phyloP scores from a whole-genome alignment of 2,888 invertebrate species.

The Saturnia japonica region DNA sequence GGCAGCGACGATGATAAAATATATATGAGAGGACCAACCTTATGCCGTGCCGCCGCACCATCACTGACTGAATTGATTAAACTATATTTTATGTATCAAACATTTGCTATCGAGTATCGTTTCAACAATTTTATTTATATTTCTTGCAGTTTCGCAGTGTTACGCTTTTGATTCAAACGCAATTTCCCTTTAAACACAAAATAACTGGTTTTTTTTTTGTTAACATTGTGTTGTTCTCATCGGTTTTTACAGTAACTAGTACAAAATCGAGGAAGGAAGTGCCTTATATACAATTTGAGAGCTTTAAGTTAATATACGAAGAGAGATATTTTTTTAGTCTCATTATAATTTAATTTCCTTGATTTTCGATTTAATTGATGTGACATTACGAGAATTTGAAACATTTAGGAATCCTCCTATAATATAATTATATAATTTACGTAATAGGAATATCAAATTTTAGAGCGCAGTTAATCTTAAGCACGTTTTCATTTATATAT shows the following conservation, averaged over 20 bases:
- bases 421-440: background rate
- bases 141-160: conserved; percentile 5
- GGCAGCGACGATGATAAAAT: conserved; percentile 65
- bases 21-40: conserved; percentile 37
- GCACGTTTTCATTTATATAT: too few species aligned
- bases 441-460: background rate
- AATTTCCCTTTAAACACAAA: background rate
- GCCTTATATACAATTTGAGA: background rate
- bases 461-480: background rate
- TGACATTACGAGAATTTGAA: background rate
- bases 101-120: conserved; percentile 7
- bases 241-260: background rate
- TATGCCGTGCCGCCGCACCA: conserved; percentile 17
- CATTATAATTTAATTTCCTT: too few species aligned
- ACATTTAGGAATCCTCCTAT: background rate
- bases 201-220: background rate
- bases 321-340: too few species aligned
- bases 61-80: conserved; percentile 23
- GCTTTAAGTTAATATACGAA: background rate
- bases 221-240: background rate
- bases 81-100: conserved; percentile 22
- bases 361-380: background rate
- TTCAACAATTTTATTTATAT: conserved; percentile 3
- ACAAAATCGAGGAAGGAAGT: background rate
- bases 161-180: background rate